A percentile compares a stretch with the other conserved stretches of the same genome.
Evolutionary conservation across 2,113 vertebrate species (phyloP).

Genomic region (Salvator merianae): DNA sequence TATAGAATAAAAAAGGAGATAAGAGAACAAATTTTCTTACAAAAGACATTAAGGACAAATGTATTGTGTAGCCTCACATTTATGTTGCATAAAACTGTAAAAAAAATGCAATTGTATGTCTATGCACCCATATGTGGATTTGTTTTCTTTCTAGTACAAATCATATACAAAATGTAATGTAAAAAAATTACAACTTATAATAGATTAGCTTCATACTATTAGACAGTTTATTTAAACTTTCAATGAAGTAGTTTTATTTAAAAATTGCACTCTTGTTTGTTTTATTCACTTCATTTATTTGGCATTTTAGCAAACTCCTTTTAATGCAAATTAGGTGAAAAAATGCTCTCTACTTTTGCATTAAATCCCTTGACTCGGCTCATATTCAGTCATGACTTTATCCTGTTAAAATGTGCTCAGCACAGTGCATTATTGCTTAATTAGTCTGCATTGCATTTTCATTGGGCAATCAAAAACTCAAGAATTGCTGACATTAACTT

Average conservation of each 20-base stretch:
- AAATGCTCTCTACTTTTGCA: conserved; percentile 52
- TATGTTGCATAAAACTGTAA: background rate
- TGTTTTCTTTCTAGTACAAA: background rate
- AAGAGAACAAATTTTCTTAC: conserved; percentile 21
- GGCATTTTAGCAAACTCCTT: conserved; percentile 45
- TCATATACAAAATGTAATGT: background rate
- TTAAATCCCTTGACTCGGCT: conserved; percentile 50
- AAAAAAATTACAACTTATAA: conserved; percentile 36
- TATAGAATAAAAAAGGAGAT: conserved; percentile 40
- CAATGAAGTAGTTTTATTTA: conserved; percentile 52
- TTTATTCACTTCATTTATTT: conserved; percentile 58
- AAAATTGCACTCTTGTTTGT: conserved; percentile 50
- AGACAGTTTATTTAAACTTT: conserved; percentile 43
- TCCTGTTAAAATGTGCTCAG: conserved; percentile 37
- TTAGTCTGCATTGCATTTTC: conserved; percentile 33
- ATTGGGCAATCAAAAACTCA: conserved; percentile 48
- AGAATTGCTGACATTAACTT: conserved; percentile 46
- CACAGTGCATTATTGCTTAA: conserved; percentile 50
- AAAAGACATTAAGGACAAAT: background rate
- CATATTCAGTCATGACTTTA: conserved; percentile 48
- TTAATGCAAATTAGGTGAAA: conserved; percentile 59
- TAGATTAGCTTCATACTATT: conserved; percentile 7
- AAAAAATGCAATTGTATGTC: background rate
- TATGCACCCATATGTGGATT: conserved; percentile 14
- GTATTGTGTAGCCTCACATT: background rate